phyloP scores from a whole-genome alignment of 2,113 vertebrate species.

The Prietella phreatophila region DNA sequence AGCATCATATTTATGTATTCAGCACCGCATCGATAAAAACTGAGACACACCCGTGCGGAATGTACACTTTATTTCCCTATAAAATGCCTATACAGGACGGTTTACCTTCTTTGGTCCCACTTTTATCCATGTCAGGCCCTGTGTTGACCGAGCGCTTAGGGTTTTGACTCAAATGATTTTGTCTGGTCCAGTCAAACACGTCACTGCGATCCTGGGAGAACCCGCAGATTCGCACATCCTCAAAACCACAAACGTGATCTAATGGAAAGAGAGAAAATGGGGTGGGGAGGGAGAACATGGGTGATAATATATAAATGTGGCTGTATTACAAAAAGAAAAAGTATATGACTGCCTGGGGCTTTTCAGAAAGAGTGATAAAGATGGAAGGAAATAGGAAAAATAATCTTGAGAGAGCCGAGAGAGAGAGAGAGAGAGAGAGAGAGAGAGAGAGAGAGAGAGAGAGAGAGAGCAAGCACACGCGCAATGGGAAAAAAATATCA shows the following conservation, averaged over 20 bases:
- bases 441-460: no score
- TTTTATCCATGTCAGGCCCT: constrained; percentile 87
- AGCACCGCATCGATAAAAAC: no score
- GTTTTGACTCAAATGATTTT: constrained; percentile 90
- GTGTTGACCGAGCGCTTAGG: constrained; percentile 92
- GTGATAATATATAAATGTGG: neutral
- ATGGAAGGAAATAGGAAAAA: neutral
- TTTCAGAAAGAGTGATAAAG: neutral
- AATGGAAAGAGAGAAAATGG: neutral
- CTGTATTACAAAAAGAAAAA: neutral
- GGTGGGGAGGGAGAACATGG: neutral
- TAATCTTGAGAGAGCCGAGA: neutral
- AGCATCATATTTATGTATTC: neutral
- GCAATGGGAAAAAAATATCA: neutral
- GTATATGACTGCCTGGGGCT: neutral
- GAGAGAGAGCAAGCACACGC: no score
- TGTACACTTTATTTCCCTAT: neutral
- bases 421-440: neutral
- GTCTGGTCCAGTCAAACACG: constrained; percentile 94
- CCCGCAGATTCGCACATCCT: constrained; percentile 90
- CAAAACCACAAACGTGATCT: constrained; percentile 93
- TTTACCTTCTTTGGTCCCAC: constrained; percentile 88
- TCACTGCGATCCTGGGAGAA: constrained; percentile 91
- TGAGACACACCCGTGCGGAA: no score
- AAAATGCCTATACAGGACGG: neutral